Conservation (phyloP, 2,797 vertebrate genomes). For the Odontamblyopus lacepedii region DNA sequence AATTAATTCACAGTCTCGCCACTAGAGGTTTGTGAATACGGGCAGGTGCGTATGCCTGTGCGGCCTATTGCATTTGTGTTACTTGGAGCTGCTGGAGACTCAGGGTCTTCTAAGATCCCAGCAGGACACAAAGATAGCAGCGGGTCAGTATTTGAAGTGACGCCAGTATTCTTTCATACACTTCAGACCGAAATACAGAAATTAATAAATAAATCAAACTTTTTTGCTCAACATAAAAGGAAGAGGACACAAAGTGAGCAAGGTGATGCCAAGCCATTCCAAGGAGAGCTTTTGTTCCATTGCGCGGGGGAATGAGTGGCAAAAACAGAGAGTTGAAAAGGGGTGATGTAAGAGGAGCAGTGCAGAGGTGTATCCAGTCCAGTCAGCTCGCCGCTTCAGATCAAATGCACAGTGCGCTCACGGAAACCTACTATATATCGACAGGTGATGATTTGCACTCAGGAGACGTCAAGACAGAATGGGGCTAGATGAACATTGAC, state of each 20-base stretch:
- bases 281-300: constrained; percentile 69
- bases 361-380: constrained; percentile 51
- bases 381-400: constrained; percentile 57
- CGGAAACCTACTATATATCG: constrained; percentile 48
- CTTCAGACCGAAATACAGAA: constrained; percentile 45
- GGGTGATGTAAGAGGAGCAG: constrained; percentile 52
- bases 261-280: constrained; percentile 77
- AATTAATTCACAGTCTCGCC: constrained; percentile 20
- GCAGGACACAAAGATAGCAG: constrained; percentile 39
- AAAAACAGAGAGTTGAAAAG: constrained; percentile 42
- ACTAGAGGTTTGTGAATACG: constrained; percentile 27
- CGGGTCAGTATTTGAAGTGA: constrained; percentile 57
- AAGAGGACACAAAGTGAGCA: constrained; percentile 67
- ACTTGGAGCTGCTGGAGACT: constrained; percentile 32
- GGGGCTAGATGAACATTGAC: constrained; percentile 57
- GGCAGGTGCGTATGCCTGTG: constrained; percentile 64
- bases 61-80: constrained; percentile 29
- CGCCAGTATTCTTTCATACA: constrained; percentile 53
- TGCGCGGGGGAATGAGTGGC: constrained; percentile 62
- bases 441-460: constrained; percentile 63
- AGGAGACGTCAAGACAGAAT: constrained; percentile 65
- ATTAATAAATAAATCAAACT: constrained; percentile 42
- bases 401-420: constrained; percentile 62
- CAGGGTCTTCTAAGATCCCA: constrained; percentile 44
- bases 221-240: constrained; percentile 53